Percentiles rank a stretch among this genome's conserved stretches.
Evolutionary conservation across 2,113 vertebrate genomes (phyloP).

Genomic region (Colius striatus): DNA sequence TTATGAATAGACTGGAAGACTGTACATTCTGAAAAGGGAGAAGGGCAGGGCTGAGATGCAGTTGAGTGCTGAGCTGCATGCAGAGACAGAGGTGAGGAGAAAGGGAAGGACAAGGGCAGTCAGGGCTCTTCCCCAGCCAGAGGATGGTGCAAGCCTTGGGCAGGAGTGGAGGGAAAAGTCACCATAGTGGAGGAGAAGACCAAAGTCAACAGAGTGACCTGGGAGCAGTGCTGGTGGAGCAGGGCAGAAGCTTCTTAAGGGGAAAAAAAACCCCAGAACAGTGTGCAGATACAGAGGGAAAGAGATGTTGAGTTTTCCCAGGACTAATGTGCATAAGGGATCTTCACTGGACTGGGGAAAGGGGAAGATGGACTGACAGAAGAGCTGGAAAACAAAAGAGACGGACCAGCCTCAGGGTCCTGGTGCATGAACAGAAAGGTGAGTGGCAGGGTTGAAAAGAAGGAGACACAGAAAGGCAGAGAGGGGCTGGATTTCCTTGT

Average conservation of each 20-base stretch:
- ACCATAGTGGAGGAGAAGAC: neutral
- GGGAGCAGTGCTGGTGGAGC: neutral
- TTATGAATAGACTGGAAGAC: neutral
- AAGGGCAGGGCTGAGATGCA: neutral
- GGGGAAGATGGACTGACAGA: neutral
- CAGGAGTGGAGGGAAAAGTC: neutral
- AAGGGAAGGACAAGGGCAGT: neutral
- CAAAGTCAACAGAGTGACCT: neutral
- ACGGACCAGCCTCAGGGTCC: neutral
- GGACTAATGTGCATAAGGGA: neutral
- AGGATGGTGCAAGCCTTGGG: neutral
- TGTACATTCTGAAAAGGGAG: neutral
- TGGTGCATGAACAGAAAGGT: neutral
- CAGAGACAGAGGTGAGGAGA: neutral
- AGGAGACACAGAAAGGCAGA: neutral
- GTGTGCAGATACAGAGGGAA: neutral
- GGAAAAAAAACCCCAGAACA: accelerated
- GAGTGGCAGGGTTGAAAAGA: neutral
- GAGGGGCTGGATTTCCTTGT: neutral
- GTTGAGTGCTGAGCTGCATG: neutral
- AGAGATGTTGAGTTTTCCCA: neutral
- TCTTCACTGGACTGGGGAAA: neutral
- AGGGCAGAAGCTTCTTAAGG: neutral
- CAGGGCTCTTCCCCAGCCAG: neutral
- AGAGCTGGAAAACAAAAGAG: neutral